These are phyloP conservation scores for Leptogaster cylindrica DNA, from an alignment of 2,888 invertebrate species.

Conservation along the genomic window DNA sequence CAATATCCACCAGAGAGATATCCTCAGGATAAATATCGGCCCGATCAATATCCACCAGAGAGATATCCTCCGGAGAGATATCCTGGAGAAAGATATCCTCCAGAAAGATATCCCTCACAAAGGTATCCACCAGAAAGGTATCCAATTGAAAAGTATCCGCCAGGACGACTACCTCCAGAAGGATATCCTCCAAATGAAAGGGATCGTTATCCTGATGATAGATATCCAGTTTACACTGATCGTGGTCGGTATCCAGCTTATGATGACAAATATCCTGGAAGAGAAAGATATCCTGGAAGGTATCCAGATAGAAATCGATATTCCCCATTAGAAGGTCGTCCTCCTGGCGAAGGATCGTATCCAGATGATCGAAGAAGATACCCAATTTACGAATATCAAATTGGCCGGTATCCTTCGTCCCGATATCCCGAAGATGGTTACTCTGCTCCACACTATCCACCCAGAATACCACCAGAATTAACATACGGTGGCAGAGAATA, in stretches of 20 bases:
- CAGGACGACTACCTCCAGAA: constrained; percentile 50
- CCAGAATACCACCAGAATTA: constrained; percentile 52
- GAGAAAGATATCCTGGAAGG: constrained; percentile 21
- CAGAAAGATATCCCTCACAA: constrained; percentile 56
- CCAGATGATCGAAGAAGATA: constrained; percentile 51
- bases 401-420: constrained; percentile 54
- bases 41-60: constrained; percentile 54
- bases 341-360: constrained; percentile 24
- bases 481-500: constrained; percentile 52
- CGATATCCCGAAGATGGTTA: constrained; percentile 57
- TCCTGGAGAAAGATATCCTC: constrained; percentile 60
- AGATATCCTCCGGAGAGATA: constrained; percentile 64
- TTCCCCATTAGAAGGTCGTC: constrained; percentile 47
- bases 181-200: constrained; percentile 52
- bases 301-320: constrained; percentile 16
- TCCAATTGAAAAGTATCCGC: constrained; percentile 52
- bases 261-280: constrained; percentile 26
- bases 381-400: constrained; percentile 49
- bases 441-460: constrained; percentile 54
- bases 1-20: constrained; percentile 56
- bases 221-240: constrained; percentile 48
- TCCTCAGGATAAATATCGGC: constrained; percentile 56
- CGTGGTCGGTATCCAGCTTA: constrained; percentile 53
- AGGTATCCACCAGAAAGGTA: constrained; percentile 59
- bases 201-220: constrained; percentile 62